Percentiles rank a stretch among this genome's conserved stretches.
Conservation (phyloP, 2,113 vertebrate species). For the Machaerirhynchus nigripectus region DNA sequence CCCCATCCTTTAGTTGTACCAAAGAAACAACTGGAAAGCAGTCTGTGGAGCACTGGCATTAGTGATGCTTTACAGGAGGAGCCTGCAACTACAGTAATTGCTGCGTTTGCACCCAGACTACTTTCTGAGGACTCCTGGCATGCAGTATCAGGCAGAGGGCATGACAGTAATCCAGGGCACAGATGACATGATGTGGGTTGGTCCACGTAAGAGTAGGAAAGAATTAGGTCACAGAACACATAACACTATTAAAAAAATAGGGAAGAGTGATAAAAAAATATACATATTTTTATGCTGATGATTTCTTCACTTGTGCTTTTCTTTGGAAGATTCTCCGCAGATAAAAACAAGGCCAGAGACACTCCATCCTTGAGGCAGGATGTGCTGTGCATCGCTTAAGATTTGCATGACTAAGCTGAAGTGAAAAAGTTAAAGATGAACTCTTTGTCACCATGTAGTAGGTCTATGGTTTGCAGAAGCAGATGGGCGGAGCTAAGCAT, state of each 20-base stretch:
- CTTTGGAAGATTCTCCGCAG: background rate
- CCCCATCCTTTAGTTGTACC: background rate
- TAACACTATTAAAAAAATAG: background rate
- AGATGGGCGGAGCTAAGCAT: background rate
- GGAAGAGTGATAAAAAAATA: background rate
- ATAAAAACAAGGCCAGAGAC: background rate
- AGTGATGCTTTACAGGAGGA: background rate
- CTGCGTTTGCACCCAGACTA: background rate
- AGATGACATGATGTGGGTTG: background rate
- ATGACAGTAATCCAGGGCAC: background rate
- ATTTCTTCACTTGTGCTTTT: constrained; percentile 21
- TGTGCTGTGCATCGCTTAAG: background rate
- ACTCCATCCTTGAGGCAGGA: background rate
- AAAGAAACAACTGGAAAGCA: constrained; percentile 4
- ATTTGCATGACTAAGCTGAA: background rate
- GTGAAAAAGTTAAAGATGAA: background rate
- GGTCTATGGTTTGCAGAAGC: constrained; percentile 25
- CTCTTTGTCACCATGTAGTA: background rate
- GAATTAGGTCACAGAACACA: background rate
- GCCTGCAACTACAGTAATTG: background rate
- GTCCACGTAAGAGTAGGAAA: background rate
- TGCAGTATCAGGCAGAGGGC: background rate
- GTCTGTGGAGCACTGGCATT: background rate
- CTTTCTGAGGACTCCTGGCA: background rate
- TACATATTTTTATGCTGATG: background rate